Base-by-base conservation (phyloP, 2,113 vertebrate species). In the Phoenicopterus ruber region DNA sequence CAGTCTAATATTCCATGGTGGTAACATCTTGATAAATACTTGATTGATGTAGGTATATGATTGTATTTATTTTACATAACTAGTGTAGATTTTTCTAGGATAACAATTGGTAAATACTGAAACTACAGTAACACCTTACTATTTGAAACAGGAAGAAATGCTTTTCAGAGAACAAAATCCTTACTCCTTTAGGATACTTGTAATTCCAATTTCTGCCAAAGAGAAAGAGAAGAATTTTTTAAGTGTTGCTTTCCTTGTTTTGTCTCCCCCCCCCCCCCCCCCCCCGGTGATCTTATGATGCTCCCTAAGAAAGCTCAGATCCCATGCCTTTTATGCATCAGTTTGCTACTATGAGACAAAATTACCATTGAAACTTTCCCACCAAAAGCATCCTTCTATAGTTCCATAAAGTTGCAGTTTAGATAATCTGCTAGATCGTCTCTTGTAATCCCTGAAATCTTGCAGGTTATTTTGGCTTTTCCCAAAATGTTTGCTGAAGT, bases 151-250 rank as follows among this genome's bases (percentile, higher is more conserved):
- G 7, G 25, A 62, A 36, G 20, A 62, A 70, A 86, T 81, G 67
- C 34, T 77, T 46, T 93, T 94, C 50, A 71, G 19, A 82, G 67
- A 93, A 89, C 38, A 62, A 50, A 81, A 81, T 95, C 82, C 67
- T 32, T 72, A 63, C 36, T 94, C 16, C 55, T 91, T 55, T 82
- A 87, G 46, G 36, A 76, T 90, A 80, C 65, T 81, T 61, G 8
- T n/a, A 93, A 88, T 93, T 94, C 63, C 82, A 78, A 81, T 93
- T 71, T 61, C 50, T 90, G 90, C 38, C 90, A 61, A 73, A 34
- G 50, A 90, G 25, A 49, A 81, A 28, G 44, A 90, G 17, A 57
- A 83, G 49, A 93, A 70, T 52, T 76, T 24, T 54, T 85, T 82
- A 46, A 86, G 36, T 82, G 54, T 67, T 57, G 50, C 20, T 80